These are phyloP conservation scores for Pollenia griseotomentosa DNA, from an alignment of 2,888 invertebrate genomes.

Conservation along the genomic window DNA sequence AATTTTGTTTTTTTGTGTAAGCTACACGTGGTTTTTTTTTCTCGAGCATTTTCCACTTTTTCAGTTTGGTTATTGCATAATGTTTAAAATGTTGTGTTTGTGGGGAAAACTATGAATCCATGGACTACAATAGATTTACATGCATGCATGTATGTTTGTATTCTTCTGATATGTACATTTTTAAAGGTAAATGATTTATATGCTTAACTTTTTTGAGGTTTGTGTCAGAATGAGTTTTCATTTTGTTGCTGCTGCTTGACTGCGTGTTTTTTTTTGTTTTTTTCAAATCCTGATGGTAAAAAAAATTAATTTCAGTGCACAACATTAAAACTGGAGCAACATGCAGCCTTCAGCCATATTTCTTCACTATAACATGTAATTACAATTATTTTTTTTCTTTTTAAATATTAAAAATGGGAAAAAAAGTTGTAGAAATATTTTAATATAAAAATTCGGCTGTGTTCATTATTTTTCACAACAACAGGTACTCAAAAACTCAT, in stretches of 20 bases:
- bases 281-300: conserved; percentile 37
- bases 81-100: conserved; percentile 6
- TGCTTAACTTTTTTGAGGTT: conserved; percentile 45
- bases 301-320: conserved; percentile 34
- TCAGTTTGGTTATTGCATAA: background rate
- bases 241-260: conserved; percentile 9
- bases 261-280: background rate
- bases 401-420: conserved; percentile 17
- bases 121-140: conserved; percentile 17
- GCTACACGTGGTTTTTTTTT: conserved; percentile 29
- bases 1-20: conserved; percentile 31
- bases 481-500: conserved; percentile 4
- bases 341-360: conserved; percentile 34
- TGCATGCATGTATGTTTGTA: conserved; percentile 13
- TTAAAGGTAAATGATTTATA: conserved; percentile 46
- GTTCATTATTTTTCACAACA: too few relatives aligned
- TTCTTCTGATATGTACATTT: background rate
- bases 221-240: conserved; percentile 25
- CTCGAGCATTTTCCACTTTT: background rate
- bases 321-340: conserved; percentile 50
- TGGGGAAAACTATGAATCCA: conserved; percentile 20
- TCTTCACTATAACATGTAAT: conserved; percentile 18
- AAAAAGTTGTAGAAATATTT: background rate
- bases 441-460: background rate
- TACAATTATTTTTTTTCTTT: background rate